Conservation (phyloP, 2,888 invertebrate species). For the Balanococcus diminutus region DNA sequence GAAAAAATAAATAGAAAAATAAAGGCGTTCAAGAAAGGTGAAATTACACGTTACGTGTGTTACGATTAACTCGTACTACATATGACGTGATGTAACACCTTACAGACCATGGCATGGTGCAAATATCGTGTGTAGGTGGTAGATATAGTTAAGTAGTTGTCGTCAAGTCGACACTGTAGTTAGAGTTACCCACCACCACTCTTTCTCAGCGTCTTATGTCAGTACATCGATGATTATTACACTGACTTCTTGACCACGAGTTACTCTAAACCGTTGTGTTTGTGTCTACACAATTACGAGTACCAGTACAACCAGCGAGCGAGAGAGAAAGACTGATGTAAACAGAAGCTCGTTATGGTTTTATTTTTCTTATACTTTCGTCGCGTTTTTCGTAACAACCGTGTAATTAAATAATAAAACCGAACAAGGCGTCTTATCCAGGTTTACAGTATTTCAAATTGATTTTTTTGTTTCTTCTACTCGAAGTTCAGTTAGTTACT, state of each 20-base stretch:
- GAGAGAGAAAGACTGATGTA: neutral
- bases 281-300: neutral
- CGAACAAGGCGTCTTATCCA: neutral
- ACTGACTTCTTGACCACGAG: slow-evolving; percentile 1
- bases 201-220: neutral
- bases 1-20: neutral
- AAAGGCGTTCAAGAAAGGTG: neutral
- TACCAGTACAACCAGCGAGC: neutral
- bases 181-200: neutral
- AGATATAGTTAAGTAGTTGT: neutral
- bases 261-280: neutral
- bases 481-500: no score
- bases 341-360: neutral
- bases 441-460: neutral
- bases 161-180: neutral
- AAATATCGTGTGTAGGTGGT: neutral
- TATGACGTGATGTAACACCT: neutral
- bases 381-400: neutral
- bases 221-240: neutral
- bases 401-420: neutral
- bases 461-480: neutral
- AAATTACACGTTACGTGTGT: neutral
- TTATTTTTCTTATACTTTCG: neutral
- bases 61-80: neutral
- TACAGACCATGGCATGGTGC: neutral